Percentiles rank a stretch among this genome's conserved stretches.
Evolutionary conservation across 2,797 vertebrate genomes (phyloP).

Genomic region (Lates japonicus): DNA sequence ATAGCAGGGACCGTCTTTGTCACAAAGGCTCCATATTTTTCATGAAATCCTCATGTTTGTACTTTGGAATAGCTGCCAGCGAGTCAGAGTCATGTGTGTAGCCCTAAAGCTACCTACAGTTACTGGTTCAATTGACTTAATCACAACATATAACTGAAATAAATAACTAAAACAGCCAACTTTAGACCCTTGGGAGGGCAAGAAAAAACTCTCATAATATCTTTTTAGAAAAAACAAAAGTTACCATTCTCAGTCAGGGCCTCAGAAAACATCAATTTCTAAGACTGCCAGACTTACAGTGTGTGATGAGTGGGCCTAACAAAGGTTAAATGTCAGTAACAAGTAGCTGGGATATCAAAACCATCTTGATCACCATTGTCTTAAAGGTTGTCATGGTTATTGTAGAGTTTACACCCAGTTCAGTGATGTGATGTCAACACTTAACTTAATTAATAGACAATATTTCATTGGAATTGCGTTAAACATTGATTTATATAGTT

Average conservation of each 20-base stretch:
- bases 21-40: conserved; percentile 5
- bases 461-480: background rate
- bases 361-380: background rate
- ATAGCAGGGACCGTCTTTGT: conserved; percentile 27
- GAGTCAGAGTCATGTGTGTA: conserved; percentile 7
- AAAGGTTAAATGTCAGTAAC: background rate
- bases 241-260: background rate
- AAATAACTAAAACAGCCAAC: conserved; percentile 1
- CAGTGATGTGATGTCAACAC: background rate
- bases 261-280: background rate
- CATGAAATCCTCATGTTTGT: conserved; percentile 2
- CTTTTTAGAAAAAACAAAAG: background rate
- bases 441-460: background rate
- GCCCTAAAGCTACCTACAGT: background rate
- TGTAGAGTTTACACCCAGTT: background rate
- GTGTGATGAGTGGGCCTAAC: background rate
- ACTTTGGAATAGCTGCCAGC: conserved; percentile 10
- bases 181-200: background rate
- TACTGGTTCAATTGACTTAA: background rate
- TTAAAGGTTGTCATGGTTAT: background rate
- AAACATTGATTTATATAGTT: conserved; percentile 14
- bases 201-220: background rate
- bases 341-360: background rate
- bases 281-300: background rate
- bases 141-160: background rate